Evolutionary conservation across 2,888 invertebrate genomes (phyloP), one percentile per base, ranked within the genome.

Genomic region (Scaptomyza tumidula): DNA sequence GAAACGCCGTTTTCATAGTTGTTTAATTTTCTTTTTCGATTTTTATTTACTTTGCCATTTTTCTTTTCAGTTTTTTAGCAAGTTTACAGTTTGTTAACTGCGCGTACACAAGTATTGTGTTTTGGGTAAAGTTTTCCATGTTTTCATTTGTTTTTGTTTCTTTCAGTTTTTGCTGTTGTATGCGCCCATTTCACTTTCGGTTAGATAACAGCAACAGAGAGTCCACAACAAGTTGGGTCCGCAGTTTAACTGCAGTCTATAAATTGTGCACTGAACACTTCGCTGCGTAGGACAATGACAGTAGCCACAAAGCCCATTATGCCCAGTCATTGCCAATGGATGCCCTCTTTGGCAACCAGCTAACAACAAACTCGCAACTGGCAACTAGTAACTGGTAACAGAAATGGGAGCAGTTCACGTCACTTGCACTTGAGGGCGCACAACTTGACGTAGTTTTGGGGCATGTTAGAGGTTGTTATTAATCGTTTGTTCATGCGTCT

Each of bases 21-120:
- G 46, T 60, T 35, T 35, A 7, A 33, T 9, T 75, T 75, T 9
- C 75, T 75, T 60, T 33, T 33, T 49, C 19, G 48, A 68, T 64
- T 75, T 75, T 68, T 63, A 61, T 65, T 80, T 82, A 55, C 44
- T 54, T 81, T 71, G 54, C 50, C 35, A 62, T 79, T 77, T 75
- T 66, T 60, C 62, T 75, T 72, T 68, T 24, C n/a, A n/a, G 63
- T 54, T 67, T 69, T 77, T 84, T 78, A 78, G 73, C 83, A 81
- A 85, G 77, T 85, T 83, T 77, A 66, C 83, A 85, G 83, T 83
- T 83, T 84, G 83, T 79, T 85, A 84, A 80, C 77, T 70, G 50
- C 79, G 52, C 66, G 55, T 66, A 65, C 71, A 56, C 43, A 70
- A 72, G 67, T 75, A 69, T 71, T 73, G 69, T 84, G 63, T 84